These are phyloP conservation scores for Paracentrotus lividus DNA, from an alignment of 53 echinoderm and acorn worm genomes.

Conservation along the genomic window DNA sequence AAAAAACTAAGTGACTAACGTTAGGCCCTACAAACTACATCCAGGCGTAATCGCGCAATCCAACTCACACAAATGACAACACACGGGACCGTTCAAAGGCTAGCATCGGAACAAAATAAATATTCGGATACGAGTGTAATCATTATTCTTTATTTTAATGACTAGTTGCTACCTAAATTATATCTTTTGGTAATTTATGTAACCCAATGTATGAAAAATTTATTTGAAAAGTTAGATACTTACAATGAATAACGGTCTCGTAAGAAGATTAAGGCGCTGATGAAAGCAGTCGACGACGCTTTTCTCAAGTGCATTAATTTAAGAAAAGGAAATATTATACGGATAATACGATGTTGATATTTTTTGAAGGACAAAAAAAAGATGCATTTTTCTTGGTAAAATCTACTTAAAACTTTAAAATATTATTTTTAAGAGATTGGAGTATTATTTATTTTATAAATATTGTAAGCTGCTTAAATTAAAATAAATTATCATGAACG, in stretches of 20 bases:
- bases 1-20: too few relatives aligned
- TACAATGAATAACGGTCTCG: neutral
- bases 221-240: neutral
- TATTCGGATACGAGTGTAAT: neutral
- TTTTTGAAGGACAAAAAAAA: too few relatives aligned
- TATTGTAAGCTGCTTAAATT: neutral
- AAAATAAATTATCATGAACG: neutral
- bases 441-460: neutral
- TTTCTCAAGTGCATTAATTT: neutral
- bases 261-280: neutral
- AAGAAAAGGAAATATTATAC: too few relatives aligned
- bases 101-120: neutral
- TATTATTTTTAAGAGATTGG: neutral
- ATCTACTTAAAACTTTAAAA: neutral
- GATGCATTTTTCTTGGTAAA: neutral
- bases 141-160: neutral
- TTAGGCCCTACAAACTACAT: too few relatives aligned
- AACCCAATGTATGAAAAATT: neutral
- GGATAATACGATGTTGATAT: too few relatives aligned
- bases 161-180: neutral
- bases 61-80: neutral
- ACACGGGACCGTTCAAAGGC: neutral
- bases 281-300: constrained; percentile 8
- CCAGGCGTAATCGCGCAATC: too few relatives aligned
- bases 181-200: neutral